Conservation (phyloP, 1,140 invertebrate genomes). For the Trichoplusia ni region DNA sequence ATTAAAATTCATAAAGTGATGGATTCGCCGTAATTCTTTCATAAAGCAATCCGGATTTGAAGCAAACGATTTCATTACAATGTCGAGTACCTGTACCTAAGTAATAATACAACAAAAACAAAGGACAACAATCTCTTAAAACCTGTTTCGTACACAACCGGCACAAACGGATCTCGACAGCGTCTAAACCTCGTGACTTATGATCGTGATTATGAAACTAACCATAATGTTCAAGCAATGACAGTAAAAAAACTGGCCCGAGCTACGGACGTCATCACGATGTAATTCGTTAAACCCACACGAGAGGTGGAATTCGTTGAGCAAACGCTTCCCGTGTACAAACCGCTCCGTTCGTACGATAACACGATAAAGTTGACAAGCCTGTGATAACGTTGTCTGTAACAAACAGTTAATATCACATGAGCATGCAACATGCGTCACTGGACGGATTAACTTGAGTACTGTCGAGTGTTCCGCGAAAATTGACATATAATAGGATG, state of each 20-base stretch:
- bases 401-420: conserved; percentile 34
- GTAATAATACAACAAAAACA: neutral
- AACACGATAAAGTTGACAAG: conserved; percentile 32
- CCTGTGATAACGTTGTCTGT: conserved; percentile 30
- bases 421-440: conserved; percentile 39
- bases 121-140: neutral
- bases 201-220: neutral
- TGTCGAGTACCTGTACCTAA: too few relatives aligned
- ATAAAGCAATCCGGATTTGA: too few relatives aligned
- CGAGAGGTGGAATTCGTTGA: conserved; percentile 31
- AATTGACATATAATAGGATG: neutral
- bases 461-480: neutral
- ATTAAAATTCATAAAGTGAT: too few relatives aligned
- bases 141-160: neutral
- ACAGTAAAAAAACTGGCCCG: neutral
- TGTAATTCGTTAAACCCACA: conserved; percentile 29
- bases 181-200: conserved; percentile 12
- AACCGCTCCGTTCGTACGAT: conserved; percentile 17
- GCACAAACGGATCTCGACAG: too few relatives aligned
- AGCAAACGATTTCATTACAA: too few relatives aligned
- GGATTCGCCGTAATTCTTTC: too few relatives aligned
- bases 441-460: conserved; percentile 13
- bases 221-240: neutral
- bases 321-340: conserved; percentile 33
- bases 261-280: conserved; percentile 21